Conservation (phyloP, 1,140 invertebrate genomes). For the Sarcophaga bullata region DNA sequence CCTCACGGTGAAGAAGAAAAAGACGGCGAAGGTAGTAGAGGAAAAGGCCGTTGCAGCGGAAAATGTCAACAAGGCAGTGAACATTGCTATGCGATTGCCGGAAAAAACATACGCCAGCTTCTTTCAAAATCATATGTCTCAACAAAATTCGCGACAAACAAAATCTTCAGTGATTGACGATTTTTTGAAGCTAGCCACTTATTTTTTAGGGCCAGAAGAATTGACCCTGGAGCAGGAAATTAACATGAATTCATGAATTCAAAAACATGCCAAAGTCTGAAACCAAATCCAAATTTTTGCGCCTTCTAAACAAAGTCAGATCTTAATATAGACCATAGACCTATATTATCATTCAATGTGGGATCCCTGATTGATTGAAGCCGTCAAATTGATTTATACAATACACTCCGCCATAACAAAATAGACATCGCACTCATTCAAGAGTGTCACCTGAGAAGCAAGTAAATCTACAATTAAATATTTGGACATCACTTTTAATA, state of each 20-base stretch:
- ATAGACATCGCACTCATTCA: conserved; percentile 1
- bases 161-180: not conserved
- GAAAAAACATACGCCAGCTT: not conserved
- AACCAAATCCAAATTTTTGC: not conserved
- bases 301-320: not conserved
- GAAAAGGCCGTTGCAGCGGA: not conserved
- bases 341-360: conserved; percentile 9
- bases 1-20: too few species aligned
- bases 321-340: conserved; percentile 18
- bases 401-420: not conserved
- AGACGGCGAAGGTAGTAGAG: not conserved
- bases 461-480: not conserved
- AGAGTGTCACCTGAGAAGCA: not conserved
- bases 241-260: not conserved
- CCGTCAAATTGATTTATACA: not conserved
- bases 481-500: not conserved
- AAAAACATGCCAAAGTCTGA: conserved; percentile 15
- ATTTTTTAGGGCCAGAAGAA: not conserved
- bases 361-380: not conserved
- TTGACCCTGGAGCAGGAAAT: not conserved
- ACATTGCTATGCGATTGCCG: not conserved
- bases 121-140: not conserved
- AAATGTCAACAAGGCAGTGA: not conserved
- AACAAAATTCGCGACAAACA: too few species aligned
- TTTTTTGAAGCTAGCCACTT: not conserved